phyloP scores from a whole-genome alignment of 2,888 invertebrate species.

The Campoplex nolae region DNA sequence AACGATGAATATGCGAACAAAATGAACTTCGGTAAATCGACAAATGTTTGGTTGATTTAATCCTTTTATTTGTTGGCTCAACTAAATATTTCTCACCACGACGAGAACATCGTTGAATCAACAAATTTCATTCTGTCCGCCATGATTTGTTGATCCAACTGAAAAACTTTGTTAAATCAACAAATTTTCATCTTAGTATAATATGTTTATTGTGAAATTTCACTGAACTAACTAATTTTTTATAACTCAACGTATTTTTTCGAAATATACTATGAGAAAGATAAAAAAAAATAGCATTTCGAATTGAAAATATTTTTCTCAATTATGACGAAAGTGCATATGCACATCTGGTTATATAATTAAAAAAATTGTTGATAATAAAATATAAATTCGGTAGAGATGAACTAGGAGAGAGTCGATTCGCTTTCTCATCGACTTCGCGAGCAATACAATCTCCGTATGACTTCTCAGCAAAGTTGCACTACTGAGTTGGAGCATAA shows the following conservation, averaged over 20 bases:
- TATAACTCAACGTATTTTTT: neutral
- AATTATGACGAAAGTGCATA: neutral
- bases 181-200: too few species aligned
- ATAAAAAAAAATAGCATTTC: neutral
- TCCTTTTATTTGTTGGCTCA: too few species aligned
- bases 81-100: too few species aligned
- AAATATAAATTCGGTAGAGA: neutral
- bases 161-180: too few species aligned
- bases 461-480: slow-evolving; percentile 29
- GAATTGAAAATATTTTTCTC: neutral
- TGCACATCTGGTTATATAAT: neutral
- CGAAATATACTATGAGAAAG: neutral
- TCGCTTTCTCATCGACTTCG: slow-evolving; percentile 53
- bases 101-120: too few species aligned
- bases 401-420: slow-evolving; percentile 36
- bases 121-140: too few species aligned
- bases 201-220: neutral
- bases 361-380: slow-evolving; percentile 18
- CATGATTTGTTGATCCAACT: too few species aligned
- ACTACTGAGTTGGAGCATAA: slow-evolving; percentile 23
- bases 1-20: too few species aligned
- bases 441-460: slow-evolving; percentile 1
- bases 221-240: neutral
- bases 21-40: too few species aligned
- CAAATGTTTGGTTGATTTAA: too few species aligned